Evolutionary conservation across 2,888 invertebrate species (phyloP).

Genomic region (Agrilus mali): DNA sequence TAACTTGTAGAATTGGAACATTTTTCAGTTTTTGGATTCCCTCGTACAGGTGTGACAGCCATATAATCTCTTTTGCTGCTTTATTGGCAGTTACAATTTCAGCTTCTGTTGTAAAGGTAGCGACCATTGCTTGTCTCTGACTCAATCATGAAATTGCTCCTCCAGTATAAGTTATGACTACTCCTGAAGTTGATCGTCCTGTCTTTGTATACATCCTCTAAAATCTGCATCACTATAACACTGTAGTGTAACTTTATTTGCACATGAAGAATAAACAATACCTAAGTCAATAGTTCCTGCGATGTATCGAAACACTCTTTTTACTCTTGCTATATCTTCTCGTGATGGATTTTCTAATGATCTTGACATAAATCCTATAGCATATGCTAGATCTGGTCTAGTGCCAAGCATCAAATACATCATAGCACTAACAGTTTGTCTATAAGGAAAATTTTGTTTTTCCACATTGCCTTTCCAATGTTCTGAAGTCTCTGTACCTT

Average conservation of each 20-base stretch:
- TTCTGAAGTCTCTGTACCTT: too few relatives aligned
- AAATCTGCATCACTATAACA: too few relatives aligned
- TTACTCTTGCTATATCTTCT: slow-evolving; percentile 17
- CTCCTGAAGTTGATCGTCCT: too few relatives aligned
- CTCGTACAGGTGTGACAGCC: slow-evolving; percentile 17
- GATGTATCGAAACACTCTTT: slow-evolving; percentile 21
- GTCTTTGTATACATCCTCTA: too few relatives aligned
- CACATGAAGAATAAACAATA: too few relatives aligned
- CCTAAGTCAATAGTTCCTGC: slow-evolving; percentile 12
- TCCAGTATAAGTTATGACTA: slow-evolving; percentile 12
- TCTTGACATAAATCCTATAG: slow-evolving; percentile 16
- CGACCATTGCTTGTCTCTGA: slow-evolving; percentile 7
- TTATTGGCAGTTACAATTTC: slow-evolving; percentile 20
- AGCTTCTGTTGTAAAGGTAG: slow-evolving; percentile 15
- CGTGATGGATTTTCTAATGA: slow-evolving; percentile 14
- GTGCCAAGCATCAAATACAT: slow-evolving; percentile 20
- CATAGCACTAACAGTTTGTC: slow-evolving; percentile 19
- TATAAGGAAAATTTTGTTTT: slow-evolving; percentile 9
- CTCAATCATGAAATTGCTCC: slow-evolving; percentile 15
- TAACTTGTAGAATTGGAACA: background rate
- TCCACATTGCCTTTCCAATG: too few relatives aligned
- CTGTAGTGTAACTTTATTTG: background rate
- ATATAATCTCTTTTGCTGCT: slow-evolving; percentile 19
- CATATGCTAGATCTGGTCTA: slow-evolving; percentile 19
- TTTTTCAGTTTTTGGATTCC: slow-evolving; percentile 11